Conservation (phyloP, 1,140 invertebrate species). For the Platyura marginata region DNA sequence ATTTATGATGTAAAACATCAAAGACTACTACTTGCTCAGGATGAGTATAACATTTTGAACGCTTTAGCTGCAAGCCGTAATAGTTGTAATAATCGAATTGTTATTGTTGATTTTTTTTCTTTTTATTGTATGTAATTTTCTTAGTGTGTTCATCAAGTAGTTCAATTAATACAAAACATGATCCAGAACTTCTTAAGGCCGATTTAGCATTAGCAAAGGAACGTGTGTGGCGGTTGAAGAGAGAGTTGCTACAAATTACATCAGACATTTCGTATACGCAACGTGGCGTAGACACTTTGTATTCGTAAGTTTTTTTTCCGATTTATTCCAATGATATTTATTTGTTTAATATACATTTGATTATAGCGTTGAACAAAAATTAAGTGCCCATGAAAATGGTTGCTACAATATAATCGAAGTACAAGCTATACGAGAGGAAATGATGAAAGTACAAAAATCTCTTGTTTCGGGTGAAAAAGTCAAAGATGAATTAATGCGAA, state of each 20-base stretch:
- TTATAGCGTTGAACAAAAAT: constrained; percentile 80
- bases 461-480: constrained; percentile 80
- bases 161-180: constrained; percentile 77
- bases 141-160: constrained; percentile 82
- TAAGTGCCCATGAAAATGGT: constrained; percentile 59
- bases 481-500: constrained; percentile 84
- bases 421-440: constrained; percentile 81
- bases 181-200: constrained; percentile 81
- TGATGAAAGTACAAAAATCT: constrained; percentile 83
- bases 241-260: constrained; percentile 79
- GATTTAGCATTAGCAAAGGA: constrained; percentile 79
- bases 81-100: constrained; percentile 36
- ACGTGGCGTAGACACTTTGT: constrained; percentile 77
- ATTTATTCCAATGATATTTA: neutral
- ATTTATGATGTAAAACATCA: constrained; percentile 92
- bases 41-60: constrained; percentile 89
- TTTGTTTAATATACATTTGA: neutral
- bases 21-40: constrained; percentile 76
- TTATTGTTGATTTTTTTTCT: constrained; percentile 9
- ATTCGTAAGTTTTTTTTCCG: constrained; percentile 40
- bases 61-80: constrained; percentile 66
- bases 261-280: constrained; percentile 84
- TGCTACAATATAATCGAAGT: constrained; percentile 87
- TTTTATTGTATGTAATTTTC: too few relatives aligned
- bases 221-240: constrained; percentile 70